These are phyloP conservation scores for Setipinna tenuifilis DNA, from an alignment of 2,797 vertebrate species.

Conservation along the genomic window DNA sequence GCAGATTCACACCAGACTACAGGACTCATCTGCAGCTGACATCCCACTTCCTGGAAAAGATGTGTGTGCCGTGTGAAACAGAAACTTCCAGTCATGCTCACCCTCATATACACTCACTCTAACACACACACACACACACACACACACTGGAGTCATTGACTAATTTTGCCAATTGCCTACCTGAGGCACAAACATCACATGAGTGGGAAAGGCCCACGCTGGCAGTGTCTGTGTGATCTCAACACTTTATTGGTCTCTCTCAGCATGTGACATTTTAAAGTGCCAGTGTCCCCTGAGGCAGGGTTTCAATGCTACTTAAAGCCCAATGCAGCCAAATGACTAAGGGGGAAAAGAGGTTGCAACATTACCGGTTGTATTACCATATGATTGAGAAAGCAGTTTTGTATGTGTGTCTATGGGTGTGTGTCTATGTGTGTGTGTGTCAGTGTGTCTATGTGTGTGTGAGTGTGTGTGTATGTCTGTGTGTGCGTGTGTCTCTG, in stretches of 20 bases:
- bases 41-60: conserved; percentile 5
- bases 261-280: neutral
- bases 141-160: neutral
- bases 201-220: neutral
- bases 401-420: neutral
- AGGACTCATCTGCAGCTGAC: neutral
- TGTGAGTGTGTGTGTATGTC: no score
- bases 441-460: no score
- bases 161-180: neutral
- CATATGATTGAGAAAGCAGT: neutral
- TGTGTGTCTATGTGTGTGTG: neutral
- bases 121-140: neutral
- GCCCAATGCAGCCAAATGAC: neutral
- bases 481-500: no score
- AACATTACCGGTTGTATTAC: neutral
- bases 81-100: neutral
- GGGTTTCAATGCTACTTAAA: neutral
- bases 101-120: neutral
- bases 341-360: neutral
- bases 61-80: neutral
- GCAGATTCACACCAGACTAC: neutral
- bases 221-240: neutral
- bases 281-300: neutral
- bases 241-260: neutral
- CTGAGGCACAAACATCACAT: conserved; percentile 2